Conservation (phyloP, 1,140 invertebrate species). For the Propsilocerus akamusi region DNA sequence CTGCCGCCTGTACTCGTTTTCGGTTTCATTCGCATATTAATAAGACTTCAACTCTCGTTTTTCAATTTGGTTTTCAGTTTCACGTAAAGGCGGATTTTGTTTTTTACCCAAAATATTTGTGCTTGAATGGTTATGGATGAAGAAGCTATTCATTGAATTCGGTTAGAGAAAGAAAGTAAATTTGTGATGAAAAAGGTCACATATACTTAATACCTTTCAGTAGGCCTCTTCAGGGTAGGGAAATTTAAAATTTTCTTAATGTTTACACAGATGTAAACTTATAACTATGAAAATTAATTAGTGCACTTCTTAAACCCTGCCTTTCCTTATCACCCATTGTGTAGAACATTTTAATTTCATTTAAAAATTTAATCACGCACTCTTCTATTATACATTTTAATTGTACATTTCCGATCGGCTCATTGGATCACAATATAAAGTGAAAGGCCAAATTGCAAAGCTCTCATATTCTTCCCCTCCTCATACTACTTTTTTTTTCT, state of each 20-base stretch:
- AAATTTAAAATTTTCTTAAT: neutral
- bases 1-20: no score
- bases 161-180: no score
- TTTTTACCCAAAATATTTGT: no score
- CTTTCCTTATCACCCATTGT: neutral
- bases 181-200: no score
- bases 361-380: neutral
- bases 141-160: no score
- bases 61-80: no score
- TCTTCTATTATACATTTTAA: constrained; percentile 1
- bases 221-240: neutral
- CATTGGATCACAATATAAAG: neutral
- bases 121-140: no score
- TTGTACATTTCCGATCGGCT: constrained; percentile 1
- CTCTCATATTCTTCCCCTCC: neutral
- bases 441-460: no score
- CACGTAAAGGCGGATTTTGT: no score
- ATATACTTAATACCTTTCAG: no score
- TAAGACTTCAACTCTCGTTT: no score
- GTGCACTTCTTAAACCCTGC: neutral
- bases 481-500: neutral
- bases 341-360: neutral
- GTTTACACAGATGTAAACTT: neutral
- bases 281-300: neutral
- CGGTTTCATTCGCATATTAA: no score